Base-by-base conservation (phyloP, 2,888 invertebrate genomes). In the Stenoptilia bipunctidactyla region DNA sequence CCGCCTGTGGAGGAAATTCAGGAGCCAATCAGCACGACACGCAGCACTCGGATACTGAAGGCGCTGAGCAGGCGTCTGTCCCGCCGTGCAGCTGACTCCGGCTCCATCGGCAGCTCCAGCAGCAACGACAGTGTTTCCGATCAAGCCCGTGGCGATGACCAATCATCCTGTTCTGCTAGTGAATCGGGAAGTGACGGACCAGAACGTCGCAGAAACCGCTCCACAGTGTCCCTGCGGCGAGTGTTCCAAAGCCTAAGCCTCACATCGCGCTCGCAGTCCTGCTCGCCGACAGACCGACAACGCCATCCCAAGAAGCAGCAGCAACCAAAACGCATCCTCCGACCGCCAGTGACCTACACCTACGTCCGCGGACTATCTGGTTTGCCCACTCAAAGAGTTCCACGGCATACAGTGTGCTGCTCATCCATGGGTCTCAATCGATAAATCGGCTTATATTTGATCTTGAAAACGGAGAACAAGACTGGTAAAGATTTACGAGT, bases 281-380 rank as follows among this genome's bases (percentile, higher is more conserved):
- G 87, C 64, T 87, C 86, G 42, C 87, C 87, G 20, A 71, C 68
- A 9, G 77, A 82, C 44, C 66, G 76, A 5, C 60, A 72, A 30
- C 65, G 82, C 8, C 71, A 65, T 42, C 71, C 76, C 10, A 86
- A 87, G 58, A 89, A 89, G 52, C 89, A 88, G 56, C 71, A 79
- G 27, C 86, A 88, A 42, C 92, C 91, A 1, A 91, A 92, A 61
- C 87, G 90, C 52, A 93, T 94, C 46, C 82, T 93, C 6, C 85
- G 94, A 30, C 87, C 91, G 38, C 93, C 93, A 1, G 90, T 92
- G 9, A 87, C 90, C 0, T 93, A 93, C 66, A 92, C 91, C 6
- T 94, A 93, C 66, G 90, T 92, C 1, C 89, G 89, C 48, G 93
- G 93, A 36, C 85, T 92, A 47, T 93, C 93, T 6, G 93, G 93